Base-by-base conservation (phyloP, 2,888 invertebrate species). In the Drosophila acutilabella region DNA sequence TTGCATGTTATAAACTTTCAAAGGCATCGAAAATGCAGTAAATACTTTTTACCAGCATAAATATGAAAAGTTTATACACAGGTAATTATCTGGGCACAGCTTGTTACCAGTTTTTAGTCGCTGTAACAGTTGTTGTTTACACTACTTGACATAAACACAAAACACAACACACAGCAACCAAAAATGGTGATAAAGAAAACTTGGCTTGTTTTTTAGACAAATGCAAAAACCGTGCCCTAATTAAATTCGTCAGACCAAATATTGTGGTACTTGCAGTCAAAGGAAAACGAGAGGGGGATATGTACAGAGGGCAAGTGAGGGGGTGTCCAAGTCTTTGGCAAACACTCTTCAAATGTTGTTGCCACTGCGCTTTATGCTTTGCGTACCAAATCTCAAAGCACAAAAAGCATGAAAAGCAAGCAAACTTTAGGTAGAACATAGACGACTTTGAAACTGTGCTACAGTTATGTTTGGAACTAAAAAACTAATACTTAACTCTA, bases 61-160 rank as follows among this genome's bases (percentile, higher is more conserved):
- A 77, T 86, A 86, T 71, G 66, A 83, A 81, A 80, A 75, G 59
- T 81, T 79, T 70, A 64, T 69, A 73, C 72, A 81, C 80, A 79
- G 77, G 72, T 81, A 80, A 80, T 79, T 80, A 79, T 72, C 76
- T 62, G 66, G 40, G 82, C 79, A 64, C 79, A 80, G 82, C 75
- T 66, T 74, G 75, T 54, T 71, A 73, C 57, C 62, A 53, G 62
- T 50, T 60, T 41, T 2, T 42, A 53, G 44, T 62, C n/a, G 18
- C 8, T 48, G 44, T 38, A 56, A 41, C n/a, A 36, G 41, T 30
- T 64, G 47, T 26, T 56, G 26, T n/a, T 38, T 38, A 60, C 20
- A 57, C 42, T 58, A 42, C 56, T 71, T 54, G 44, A 41, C 20
- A 50, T 51, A 71, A 65, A 42, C 40, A 42, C 36, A 42, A 38